These are phyloP conservation scores for Bradysia coprophila DNA, from an alignment of 1,140 invertebrate genomes.

Conservation along the genomic window DNA sequence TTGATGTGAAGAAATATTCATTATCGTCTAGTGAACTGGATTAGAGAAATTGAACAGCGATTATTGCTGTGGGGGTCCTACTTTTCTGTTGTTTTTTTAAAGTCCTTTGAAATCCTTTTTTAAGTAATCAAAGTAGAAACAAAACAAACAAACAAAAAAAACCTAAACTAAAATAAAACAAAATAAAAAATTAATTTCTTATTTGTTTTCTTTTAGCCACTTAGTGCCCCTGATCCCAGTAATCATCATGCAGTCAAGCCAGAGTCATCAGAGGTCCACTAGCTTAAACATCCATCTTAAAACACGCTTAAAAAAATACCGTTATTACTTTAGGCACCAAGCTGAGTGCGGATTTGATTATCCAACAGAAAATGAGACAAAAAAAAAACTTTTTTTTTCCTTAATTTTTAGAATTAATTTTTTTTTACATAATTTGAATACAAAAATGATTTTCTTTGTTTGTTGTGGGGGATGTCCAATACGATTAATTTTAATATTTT, in stretches of 20 bases:
- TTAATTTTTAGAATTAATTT: neutral
- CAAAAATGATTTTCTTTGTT: neutral
- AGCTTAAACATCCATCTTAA: slow-evolving; percentile 6
- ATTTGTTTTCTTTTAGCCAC: slow-evolving; percentile 14
- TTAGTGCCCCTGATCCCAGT: slow-evolving; percentile 24
- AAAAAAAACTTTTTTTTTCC: neutral
- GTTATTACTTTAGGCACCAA: too few species aligned
- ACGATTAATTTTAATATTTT: too few species aligned
- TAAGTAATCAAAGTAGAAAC: neutral
- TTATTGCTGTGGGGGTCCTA: too few species aligned
- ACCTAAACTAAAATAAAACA: too few species aligned
- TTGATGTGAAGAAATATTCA: too few species aligned
- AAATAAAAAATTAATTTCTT: slow-evolving; percentile 12
- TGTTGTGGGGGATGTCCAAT: too few species aligned
- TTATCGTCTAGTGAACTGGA: too few species aligned
- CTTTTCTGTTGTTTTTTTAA: too few species aligned
- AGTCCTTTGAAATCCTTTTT: neutral
- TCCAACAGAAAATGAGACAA: neutral
- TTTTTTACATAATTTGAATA: neutral
- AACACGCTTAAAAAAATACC: too few species aligned
- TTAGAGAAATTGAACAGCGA: too few species aligned
- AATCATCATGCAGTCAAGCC: slow-evolving; percentile 21
- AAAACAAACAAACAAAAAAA: too few species aligned
- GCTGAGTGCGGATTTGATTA: too few species aligned
- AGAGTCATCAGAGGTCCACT: slow-evolving; percentile 22